These are phyloP conservation scores for Cherax destructor DNA, from an alignment of 1,140 invertebrate genomes.

Conservation along the genomic window DNA sequence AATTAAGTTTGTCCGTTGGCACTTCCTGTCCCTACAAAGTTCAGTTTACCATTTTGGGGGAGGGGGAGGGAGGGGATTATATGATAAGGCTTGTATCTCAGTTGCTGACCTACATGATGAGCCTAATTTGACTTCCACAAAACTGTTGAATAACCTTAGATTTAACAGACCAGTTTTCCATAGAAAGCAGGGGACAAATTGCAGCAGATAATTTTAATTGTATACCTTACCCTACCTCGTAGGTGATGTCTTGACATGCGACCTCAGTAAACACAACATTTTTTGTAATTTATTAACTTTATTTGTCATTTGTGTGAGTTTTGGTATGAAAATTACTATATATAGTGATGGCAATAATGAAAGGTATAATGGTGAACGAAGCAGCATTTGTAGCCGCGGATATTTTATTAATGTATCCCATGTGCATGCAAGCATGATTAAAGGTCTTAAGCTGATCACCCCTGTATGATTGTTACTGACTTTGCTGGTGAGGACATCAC, in stretches of 20 bases:
- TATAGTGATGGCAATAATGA: conserved; percentile 62
- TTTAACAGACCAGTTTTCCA: conserved; percentile 66
- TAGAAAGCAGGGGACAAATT: conserved; percentile 67
- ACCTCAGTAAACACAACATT: conserved; percentile 64
- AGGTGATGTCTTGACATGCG: conserved; percentile 69
- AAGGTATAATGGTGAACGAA: conserved; percentile 53
- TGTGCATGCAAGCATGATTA: conserved; percentile 57
- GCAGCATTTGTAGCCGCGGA: conserved; percentile 49
- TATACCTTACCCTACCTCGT: conserved; percentile 69
- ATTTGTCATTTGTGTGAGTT: conserved; percentile 58
- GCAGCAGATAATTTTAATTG: conserved; percentile 68
- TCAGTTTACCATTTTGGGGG: conserved; percentile 12
- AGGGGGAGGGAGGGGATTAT: conserved; percentile 41
- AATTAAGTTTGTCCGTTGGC: conserved; percentile 32
- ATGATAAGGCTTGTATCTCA: conserved; percentile 53
- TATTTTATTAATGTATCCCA: conserved; percentile 62
- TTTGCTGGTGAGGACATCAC: conserved; percentile 67
- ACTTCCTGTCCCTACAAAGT: conserved; percentile 36
- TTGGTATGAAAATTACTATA: conserved; percentile 38
- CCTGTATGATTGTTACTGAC: conserved; percentile 62
- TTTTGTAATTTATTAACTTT: conserved; percentile 62
- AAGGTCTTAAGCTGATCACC: conserved; percentile 50
- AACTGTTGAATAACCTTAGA: conserved; percentile 65
- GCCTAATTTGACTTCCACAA: conserved; percentile 69
- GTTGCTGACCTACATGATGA: conserved; percentile 66